phyloP scores from a whole-genome alignment of 1,140 invertebrate genomes.

The Artemia franciscana region DNA sequence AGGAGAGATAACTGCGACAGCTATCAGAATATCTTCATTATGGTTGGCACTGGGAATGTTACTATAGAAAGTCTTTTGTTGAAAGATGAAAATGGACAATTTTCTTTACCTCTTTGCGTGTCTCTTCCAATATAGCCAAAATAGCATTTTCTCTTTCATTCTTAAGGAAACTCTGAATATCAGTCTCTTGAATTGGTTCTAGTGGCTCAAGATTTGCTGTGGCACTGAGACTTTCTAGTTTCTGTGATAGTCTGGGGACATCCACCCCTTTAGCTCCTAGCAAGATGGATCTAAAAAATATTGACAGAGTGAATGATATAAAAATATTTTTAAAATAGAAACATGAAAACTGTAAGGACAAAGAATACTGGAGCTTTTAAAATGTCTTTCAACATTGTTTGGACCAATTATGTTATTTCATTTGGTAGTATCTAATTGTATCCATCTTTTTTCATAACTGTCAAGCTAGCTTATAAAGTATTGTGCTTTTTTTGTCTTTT shows the following conservation, averaged over 20 bases:
- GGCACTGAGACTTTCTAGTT: constrained; percentile 62
- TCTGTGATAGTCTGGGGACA: constrained; percentile 69
- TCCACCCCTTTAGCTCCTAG: constrained; percentile 78
- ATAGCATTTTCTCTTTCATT: constrained; percentile 88
- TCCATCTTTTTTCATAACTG: no score
- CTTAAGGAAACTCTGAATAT: constrained; percentile 63
- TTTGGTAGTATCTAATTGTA: no score
- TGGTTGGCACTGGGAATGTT: constrained; percentile 5
- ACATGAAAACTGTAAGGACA: no score
- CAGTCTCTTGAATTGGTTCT: constrained; percentile 65
- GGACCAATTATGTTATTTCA: no score
- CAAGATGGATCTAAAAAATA: constrained; percentile 48
- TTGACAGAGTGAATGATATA: no score
- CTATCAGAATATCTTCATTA: constrained; percentile 4
- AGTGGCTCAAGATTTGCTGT: constrained; percentile 63
- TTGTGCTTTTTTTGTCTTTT: no score
- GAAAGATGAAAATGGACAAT: neutral
- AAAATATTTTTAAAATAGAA: no score
- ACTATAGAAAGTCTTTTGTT: neutral
- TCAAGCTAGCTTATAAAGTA: no score
- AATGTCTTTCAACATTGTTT: no score
- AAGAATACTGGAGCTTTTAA: no score
- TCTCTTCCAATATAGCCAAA: constrained; percentile 67
- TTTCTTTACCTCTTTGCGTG: constrained; percentile 44
- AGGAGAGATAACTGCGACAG: neutral